These are phyloP conservation scores for Hemicentrotus pulcherrimus DNA, from an alignment of 35 echinoderm and acorn worm species.

Conservation along the genomic window DNA sequence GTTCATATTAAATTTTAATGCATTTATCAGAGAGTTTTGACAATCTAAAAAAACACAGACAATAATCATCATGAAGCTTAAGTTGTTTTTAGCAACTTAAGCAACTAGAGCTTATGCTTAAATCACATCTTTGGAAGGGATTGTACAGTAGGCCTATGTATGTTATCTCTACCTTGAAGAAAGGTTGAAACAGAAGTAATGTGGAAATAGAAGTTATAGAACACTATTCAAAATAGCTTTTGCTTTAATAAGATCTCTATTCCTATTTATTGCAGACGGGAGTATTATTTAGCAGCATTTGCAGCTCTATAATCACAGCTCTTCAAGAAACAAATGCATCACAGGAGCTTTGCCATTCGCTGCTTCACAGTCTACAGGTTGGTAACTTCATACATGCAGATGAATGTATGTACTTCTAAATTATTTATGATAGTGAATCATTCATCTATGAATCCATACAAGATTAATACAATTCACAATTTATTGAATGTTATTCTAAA, in stretches of 20 bases:
- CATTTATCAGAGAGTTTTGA: too few species aligned
- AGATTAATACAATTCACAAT: background rate
- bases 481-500: background rate
- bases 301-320: background rate
- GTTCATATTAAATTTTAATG: too few species aligned
- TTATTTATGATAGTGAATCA: background rate
- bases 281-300: background rate
- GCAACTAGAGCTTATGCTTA: too few species aligned
- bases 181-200: too few species aligned
- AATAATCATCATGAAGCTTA: too few species aligned
- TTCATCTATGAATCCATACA: background rate
- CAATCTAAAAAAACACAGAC: too few species aligned
- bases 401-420: background rate
- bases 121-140: too few species aligned
- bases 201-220: too few species aligned
- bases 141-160: too few species aligned
- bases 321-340: background rate
- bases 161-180: too few species aligned
- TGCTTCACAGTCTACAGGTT: slow-evolving; percentile 29
- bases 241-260: background rate
- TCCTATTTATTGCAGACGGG: background rate
- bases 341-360: background rate
- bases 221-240: background rate
- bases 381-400: background rate
- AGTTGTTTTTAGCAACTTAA: too few species aligned